phyloP scores from a whole-genome alignment of 2,888 invertebrate genomes.

The Pegoplata infirma region DNA sequence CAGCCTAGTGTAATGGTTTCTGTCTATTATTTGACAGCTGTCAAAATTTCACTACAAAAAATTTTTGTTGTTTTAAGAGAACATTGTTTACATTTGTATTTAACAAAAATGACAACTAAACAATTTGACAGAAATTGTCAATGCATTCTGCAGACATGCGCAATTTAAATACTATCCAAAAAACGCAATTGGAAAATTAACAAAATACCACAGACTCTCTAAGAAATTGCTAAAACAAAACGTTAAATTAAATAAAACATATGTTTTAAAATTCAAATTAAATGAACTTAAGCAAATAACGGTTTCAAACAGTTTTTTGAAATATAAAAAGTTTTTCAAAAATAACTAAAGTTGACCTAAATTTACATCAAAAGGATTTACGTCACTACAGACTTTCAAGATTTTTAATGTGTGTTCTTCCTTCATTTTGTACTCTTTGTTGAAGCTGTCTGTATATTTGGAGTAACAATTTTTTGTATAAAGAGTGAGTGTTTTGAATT shows the following conservation, averaged over 20 bases:
- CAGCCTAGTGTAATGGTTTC: not conserved
- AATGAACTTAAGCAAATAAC: not conserved
- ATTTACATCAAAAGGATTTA: not conserved
- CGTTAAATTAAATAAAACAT: not conserved
- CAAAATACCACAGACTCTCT: not conserved
- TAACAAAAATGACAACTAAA: conserved; percentile 6
- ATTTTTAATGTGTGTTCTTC: not conserved
- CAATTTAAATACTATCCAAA: not conserved
- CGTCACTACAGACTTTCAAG: not conserved
- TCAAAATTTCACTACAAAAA: conserved; percentile 26
- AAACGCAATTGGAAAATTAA: no score
- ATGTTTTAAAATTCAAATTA: not conserved
- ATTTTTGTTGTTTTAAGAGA: not conserved
- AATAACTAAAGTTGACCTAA: not conserved
- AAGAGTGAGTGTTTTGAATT: not conserved
- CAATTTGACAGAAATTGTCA: not conserved
- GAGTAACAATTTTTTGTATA: not conserved
- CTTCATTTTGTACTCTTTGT: not conserved
- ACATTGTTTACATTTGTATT: conserved; percentile 22
- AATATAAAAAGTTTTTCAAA: not conserved
- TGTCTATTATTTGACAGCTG: conserved; percentile 26
- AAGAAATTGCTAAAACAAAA: not conserved
- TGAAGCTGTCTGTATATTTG: not conserved
- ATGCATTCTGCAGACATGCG: conserved; percentile 8
- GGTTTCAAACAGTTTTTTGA: not conserved